phyloP scores from a whole-genome alignment of 1,140 invertebrate genomes.

The Trinorchestia longiramus region DNA sequence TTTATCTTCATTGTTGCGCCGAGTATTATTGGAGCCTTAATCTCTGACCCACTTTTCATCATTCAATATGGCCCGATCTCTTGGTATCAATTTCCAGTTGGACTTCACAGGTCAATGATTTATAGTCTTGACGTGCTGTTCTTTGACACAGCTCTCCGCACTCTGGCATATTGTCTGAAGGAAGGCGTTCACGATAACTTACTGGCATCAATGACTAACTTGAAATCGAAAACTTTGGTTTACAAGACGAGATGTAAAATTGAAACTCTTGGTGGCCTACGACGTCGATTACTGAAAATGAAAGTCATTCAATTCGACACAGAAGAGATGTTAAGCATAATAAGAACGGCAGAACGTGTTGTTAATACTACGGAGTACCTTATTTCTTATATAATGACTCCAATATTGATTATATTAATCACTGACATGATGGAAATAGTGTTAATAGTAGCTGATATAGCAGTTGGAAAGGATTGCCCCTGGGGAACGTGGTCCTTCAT shows the following conservation, averaged over 20 bases:
- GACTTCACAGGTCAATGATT: background rate
- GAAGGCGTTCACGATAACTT: background rate
- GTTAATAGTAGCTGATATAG: background rate
- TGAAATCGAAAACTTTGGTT: background rate
- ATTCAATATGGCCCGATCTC: background rate
- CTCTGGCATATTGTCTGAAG: background rate
- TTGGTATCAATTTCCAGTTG: background rate
- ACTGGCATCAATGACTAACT: background rate
- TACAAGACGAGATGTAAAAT: background rate
- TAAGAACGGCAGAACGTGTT: background rate
- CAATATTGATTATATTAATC: background rate
- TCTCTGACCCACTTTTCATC: background rate
- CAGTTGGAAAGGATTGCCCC: background rate
- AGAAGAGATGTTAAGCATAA: background rate
- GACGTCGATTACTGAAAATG: background rate
- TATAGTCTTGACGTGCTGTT: background rate
- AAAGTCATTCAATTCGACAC: background rate
- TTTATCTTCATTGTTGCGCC: background rate
- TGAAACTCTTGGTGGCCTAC: background rate
- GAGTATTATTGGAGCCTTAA: background rate
- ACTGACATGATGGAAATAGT: background rate
- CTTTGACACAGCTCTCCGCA: background rate
- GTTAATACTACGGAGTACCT: background rate
- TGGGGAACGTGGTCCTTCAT: background rate
- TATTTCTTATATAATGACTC: background rate